Evolutionary conservation across 2,888 invertebrate species (phyloP).

Genomic region (Blastobasis lacticolella): DNA sequence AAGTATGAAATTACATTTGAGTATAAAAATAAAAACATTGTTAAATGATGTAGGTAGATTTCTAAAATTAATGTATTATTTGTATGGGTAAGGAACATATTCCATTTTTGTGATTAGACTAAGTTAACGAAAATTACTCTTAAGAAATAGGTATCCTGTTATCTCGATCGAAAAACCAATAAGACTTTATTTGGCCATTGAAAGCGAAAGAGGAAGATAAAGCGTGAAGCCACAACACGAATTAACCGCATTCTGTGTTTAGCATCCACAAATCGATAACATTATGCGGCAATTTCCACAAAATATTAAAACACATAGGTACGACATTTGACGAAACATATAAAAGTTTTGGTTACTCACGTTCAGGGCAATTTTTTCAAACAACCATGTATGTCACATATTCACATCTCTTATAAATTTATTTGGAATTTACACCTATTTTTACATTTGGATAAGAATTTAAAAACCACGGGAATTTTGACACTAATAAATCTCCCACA

Average conservation of each 20-base stretch:
- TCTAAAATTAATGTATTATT: too few species aligned
- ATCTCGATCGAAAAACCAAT: too few species aligned
- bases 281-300: constrained; percentile 43
- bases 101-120: too few species aligned
- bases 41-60: too few species aligned
- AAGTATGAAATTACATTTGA: too few species aligned
- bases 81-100: too few species aligned
- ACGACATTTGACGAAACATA: constrained; percentile 14
- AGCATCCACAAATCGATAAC: constrained; percentile 52
- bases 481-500: constrained; percentile 42
- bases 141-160: too few species aligned
- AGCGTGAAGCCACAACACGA: constrained; percentile 28
- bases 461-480: constrained; percentile 37
- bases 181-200: not conserved
- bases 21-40: too few species aligned
- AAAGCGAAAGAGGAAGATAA: constrained; percentile 18
- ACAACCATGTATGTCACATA: constrained; percentile 28
- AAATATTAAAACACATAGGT: constrained; percentile 19
- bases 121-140: too few species aligned
- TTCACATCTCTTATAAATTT: constrained; percentile 55
- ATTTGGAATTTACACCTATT: constrained; percentile 2
- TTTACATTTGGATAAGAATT: not conserved
- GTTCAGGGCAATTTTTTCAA: constrained; percentile 31
- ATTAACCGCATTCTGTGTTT: constrained; percentile 28
- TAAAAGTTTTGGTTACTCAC: constrained; percentile 42